Evolutionary conservation across 2,888 invertebrate genomes (phyloP).

Genomic region (Nomada fabriciana): DNA sequence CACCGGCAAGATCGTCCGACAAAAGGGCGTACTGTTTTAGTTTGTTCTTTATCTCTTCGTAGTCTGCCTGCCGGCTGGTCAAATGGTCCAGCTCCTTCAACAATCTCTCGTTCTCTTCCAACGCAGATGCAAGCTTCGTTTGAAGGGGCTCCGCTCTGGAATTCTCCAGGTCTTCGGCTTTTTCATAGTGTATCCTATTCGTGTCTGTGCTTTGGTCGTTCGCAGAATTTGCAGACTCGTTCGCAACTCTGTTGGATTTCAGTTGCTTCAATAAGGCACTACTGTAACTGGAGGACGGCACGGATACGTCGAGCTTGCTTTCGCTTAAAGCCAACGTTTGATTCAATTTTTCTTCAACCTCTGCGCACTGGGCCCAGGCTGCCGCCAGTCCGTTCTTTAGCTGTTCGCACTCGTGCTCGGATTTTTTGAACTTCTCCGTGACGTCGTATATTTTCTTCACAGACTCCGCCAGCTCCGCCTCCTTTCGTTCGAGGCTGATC

Average conservation of each 20-base stretch:
- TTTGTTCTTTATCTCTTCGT: conserved; percentile 72
- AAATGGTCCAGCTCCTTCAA: conserved; percentile 63
- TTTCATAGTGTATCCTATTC: conserved; percentile 23
- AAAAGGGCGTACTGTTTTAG: conserved; percentile 59
- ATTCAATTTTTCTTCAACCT: conserved; percentile 78
- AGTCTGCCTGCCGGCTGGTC: conserved; percentile 64
- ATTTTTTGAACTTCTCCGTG: conserved; percentile 66
- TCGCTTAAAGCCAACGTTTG: conserved; percentile 73
- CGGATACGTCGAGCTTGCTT: conserved; percentile 66
- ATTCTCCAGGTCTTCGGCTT: conserved; percentile 27
- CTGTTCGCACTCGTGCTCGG: conserved; percentile 76
- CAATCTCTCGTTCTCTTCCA: conserved; percentile 60
- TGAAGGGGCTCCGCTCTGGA: conserved; percentile 16
- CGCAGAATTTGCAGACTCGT: conserved; percentile 29
- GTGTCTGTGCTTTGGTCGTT: conserved; percentile 27
- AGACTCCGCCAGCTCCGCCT: conserved; percentile 69
- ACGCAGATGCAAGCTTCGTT: conserved; percentile 22
- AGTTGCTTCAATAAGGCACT: conserved; percentile 35
- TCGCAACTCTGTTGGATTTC: neutral
- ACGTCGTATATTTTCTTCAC: conserved; percentile 69
- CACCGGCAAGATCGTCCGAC: conserved; percentile 58
- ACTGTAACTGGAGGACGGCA: conserved; percentile 32
- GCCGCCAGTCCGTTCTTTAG: conserved; percentile 76
- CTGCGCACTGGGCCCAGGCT: conserved; percentile 81
- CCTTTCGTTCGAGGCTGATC: conserved; percentile 65